phyloP scores from a whole-genome alignment of 1,140 invertebrate species.

The Neotoxoptera formosana region DNA sequence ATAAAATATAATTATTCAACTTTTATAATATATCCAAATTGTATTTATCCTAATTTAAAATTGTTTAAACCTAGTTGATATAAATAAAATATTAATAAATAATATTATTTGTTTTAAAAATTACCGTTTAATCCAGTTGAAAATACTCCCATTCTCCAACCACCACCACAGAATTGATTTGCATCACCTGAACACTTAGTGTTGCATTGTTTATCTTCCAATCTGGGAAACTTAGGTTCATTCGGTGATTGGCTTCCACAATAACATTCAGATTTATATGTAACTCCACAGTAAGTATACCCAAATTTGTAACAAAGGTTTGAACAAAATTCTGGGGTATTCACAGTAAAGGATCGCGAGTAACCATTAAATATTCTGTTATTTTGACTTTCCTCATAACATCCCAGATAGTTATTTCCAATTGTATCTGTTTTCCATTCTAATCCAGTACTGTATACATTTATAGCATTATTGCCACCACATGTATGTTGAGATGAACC shows the following conservation, averaged over 20 bases:
- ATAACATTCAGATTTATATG: constrained; percentile 60
- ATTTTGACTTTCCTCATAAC: constrained; percentile 46
- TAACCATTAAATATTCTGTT: constrained; percentile 55
- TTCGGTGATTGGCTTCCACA: constrained; percentile 57
- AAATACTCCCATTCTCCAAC: constrained; percentile 59
- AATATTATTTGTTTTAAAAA: background rate
- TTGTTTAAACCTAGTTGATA: background rate
- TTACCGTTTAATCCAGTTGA: constrained; percentile 58
- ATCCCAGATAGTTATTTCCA: constrained; percentile 47
- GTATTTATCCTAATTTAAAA: background rate
- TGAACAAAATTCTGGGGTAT: constrained; percentile 49
- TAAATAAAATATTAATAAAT: background rate
- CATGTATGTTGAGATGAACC: constrained; percentile 58
- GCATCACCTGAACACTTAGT: constrained; percentile 59
- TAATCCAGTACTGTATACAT: constrained; percentile 59
- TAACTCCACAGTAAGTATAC: constrained; percentile 45
- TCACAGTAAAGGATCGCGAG: background rate
- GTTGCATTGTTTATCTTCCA: constrained; percentile 59
- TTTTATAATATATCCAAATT: background rate
- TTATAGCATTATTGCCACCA: constrained; percentile 58
- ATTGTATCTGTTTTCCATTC: background rate
- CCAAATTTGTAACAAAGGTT: constrained; percentile 50
- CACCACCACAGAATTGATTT: constrained; percentile 59
- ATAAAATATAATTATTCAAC: background rate
- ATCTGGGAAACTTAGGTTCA: constrained; percentile 15